phyloP scores from a whole-genome alignment of 2,113 vertebrate genomes.

The Thalassarche chlororhynchos region DNA sequence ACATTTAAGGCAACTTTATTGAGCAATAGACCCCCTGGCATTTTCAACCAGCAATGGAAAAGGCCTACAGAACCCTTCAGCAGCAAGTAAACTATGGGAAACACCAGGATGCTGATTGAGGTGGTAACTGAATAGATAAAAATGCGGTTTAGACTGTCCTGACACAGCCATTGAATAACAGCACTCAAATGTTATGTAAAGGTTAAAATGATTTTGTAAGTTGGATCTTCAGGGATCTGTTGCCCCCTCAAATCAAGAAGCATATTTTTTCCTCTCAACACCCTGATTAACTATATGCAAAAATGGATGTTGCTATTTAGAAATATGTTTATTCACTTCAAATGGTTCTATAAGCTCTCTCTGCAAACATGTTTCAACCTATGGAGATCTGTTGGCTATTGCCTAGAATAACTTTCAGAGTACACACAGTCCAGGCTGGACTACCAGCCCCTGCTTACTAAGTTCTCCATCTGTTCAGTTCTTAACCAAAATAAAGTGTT shows the following conservation, averaged over 20 bases:
- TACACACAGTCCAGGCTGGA: not conserved
- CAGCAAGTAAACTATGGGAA: not conserved
- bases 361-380: not conserved
- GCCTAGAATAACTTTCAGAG: not conserved
- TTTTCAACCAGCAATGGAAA: not conserved
- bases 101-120: not conserved
- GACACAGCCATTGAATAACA: not conserved
- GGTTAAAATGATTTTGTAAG: not conserved
- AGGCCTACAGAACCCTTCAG: not conserved
- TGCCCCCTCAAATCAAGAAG: not conserved
- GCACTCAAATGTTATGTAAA: not conserved
- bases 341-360: not conserved
- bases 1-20: not conserved
- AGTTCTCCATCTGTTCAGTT: not conserved
- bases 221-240: not conserved
- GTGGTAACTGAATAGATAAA: not conserved
- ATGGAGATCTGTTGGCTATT: not conserved
- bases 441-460: not conserved
- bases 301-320: not conserved
- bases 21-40: not conserved
- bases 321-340: not conserved
- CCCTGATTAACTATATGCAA: not conserved
- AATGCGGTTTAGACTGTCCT: not conserved
- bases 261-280: not conserved
- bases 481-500: not conserved